Evolutionary conservation across 2,113 vertebrate genomes (phyloP).

Genomic region (Orycteropus afer): DNA sequence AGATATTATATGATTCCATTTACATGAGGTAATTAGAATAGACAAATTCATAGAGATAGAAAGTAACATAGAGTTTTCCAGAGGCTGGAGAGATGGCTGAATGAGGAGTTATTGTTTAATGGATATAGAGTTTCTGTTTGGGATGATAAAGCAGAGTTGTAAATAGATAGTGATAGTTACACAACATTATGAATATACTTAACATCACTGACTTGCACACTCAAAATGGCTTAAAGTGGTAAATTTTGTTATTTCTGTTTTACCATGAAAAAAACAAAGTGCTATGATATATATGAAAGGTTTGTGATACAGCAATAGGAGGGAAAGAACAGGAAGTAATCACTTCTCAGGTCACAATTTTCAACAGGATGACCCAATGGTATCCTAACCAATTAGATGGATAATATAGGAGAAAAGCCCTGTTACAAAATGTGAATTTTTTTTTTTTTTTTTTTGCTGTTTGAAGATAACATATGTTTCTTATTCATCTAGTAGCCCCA

Average conservation of each 20-base stretch:
- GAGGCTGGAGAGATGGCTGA: neutral
- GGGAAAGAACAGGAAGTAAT: neutral
- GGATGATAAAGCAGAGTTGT: neutral
- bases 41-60: neutral
- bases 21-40: neutral
- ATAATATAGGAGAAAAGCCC: neutral
- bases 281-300: neutral
- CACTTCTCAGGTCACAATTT: neutral
- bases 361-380: neutral
- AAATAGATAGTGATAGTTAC: neutral
- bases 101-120: neutral
- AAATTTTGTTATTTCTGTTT: neutral
- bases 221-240: neutral
- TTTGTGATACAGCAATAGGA: neutral
- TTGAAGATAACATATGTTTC: neutral
- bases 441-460: neutral
- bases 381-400: neutral
- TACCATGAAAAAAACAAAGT: neutral
- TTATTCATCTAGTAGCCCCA: neutral
- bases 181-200: neutral
- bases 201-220: neutral
- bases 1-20: too few relatives aligned
- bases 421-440: neutral
- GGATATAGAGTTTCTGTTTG: neutral
- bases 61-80: neutral